These are phyloP conservation scores for Lycaena phlaeas DNA, from an alignment of 2,888 invertebrate genomes.

Conservation along the genomic window DNA sequence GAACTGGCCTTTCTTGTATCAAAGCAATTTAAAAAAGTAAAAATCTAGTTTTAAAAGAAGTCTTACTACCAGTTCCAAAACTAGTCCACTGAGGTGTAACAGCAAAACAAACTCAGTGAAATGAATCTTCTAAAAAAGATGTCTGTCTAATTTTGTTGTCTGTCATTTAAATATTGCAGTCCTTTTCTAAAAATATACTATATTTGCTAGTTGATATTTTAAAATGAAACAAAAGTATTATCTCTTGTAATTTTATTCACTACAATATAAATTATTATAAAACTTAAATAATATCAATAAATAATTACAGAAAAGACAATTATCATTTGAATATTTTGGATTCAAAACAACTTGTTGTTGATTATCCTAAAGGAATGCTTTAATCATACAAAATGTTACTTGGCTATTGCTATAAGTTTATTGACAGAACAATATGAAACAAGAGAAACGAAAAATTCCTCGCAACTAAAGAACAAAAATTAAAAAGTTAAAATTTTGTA, in stretches of 20 bases:
- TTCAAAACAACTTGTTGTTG: constrained; percentile 3
- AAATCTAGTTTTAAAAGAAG: too few relatives aligned
- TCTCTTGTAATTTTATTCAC: constrained; percentile 46
- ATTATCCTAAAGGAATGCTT: constrained; percentile 5
- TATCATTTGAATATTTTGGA: background rate
- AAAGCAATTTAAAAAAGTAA: too few relatives aligned
- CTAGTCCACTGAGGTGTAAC: too few relatives aligned
- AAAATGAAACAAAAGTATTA: constrained; percentile 13
- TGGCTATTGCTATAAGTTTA: background rate
- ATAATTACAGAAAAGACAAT: constrained; percentile 40
- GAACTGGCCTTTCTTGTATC: too few relatives aligned
- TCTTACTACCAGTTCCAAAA: too few relatives aligned
- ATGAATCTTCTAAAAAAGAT: too few relatives aligned
- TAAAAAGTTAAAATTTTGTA: constrained; percentile 2
- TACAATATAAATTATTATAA: constrained; percentile 64
- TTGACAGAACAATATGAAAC: background rate
- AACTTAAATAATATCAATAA: constrained; percentile 63
- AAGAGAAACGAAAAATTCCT: background rate
- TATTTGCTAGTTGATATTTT: too few relatives aligned
- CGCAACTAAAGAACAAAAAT: background rate
- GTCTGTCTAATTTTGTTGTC: too few relatives aligned
- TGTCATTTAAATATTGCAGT: too few relatives aligned
- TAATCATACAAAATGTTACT: background rate
- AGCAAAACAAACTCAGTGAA: too few relatives aligned
- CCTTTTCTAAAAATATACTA: too few relatives aligned